These are phyloP conservation scores for Nephrotoma appendiculata DNA, from an alignment of 2,888 invertebrate genomes.

Conservation along the genomic window DNA sequence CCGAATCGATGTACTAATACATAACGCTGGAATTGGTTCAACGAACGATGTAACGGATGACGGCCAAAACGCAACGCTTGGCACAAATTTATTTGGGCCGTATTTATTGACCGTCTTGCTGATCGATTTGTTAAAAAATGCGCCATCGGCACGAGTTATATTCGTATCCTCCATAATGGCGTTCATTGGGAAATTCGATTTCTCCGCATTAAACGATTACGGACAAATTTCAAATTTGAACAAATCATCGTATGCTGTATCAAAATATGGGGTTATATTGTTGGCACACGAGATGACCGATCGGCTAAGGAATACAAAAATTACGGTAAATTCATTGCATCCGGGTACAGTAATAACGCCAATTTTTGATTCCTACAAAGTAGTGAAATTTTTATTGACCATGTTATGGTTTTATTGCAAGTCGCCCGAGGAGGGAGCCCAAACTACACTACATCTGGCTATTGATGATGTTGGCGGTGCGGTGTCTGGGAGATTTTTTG, in stretches of 20 bases:
- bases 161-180: conserved; percentile 61
- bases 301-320: conserved; percentile 50
- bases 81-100: conserved; percentile 76
- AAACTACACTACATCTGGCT: conserved; percentile 53
- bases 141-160: conserved; percentile 52
- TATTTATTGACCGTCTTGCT: conserved; percentile 75
- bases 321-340: conserved; percentile 64
- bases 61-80: conserved; percentile 67
- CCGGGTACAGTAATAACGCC: conserved; percentile 62
- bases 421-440: conserved; percentile 52
- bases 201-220: conserved; percentile 27
- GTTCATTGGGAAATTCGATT: conserved; percentile 44
- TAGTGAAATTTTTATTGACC: conserved; percentile 39
- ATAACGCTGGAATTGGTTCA: conserved; percentile 54
- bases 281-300: conserved; percentile 55
- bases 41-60: conserved; percentile 57
- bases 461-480: conserved; percentile 49
- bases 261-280: conserved; percentile 61
- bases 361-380: conserved; percentile 57
- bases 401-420: conserved; percentile 46
- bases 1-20: conserved; percentile 52
- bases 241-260: conserved; percentile 51
- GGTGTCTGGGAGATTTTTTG: conserved; percentile 53
- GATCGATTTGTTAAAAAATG: conserved; percentile 52
- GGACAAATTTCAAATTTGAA: conserved; percentile 51